Base-by-base conservation (phyloP, 2,797 vertebrate species). In the Helostoma temminkii region DNA sequence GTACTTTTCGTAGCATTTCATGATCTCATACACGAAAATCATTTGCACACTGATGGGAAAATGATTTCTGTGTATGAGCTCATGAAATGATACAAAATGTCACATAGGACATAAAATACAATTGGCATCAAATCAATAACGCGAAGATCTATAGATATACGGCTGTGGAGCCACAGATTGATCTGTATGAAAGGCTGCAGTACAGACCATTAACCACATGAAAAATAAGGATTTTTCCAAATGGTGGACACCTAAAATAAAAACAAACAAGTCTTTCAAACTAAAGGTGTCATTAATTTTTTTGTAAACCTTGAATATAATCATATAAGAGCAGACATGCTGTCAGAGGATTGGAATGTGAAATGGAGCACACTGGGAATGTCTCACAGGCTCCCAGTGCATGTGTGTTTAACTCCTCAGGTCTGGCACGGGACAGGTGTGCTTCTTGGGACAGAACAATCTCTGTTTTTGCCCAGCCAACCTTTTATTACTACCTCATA, bases 311-410 rank as follows among this genome's bases (percentile, higher is more conserved):
- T 59, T 85, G 58, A 91, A 90, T 89, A 84, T 87, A 81, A 90
- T 89, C 90, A 85, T 92, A 89, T 76, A 88, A 88, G 90, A 81
- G 90, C 91, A 94, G 94, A 94, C 93, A 78, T 91, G 89, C 73
- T 79, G 86, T 94, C 92, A 94, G 86, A 85, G 87, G 91, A 91
- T 66, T 43, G 91, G 93, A 92, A 94, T 91, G 93, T 88, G 82
- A 91, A 90, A 88, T 83, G 71, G 91, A 91, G 88, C 85, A 80
- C 80, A 89, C 82, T 91, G 91, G 88, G 92, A 93, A 90, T 85
- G 88, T 90, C 84, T 90, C 77, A 68, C 70, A 72, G 82, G 78
- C 80, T 78, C 45, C 55, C 53, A 6, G 68, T 73, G 77, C 76
- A 66, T 61, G 47, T 60, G 58, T 64, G 66, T 57, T 30, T 70